A percentile compares a stretch with the other conserved stretches of the same genome.
These are phyloP conservation scores for Bubalus kerabau DNA, from an alignment of 2,113 vertebrate genomes.

Conservation along the genomic window DNA sequence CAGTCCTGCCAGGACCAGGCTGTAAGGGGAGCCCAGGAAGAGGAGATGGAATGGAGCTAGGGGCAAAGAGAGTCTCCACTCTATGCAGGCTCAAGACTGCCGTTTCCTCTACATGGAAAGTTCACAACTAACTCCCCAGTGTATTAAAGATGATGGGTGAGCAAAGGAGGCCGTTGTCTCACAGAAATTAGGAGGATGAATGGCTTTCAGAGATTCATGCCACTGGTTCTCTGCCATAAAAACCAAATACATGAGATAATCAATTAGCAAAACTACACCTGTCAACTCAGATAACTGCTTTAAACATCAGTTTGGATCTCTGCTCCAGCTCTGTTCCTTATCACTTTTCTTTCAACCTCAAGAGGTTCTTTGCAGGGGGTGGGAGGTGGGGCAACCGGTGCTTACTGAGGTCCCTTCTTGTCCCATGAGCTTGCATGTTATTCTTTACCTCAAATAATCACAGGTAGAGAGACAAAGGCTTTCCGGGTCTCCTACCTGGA, in stretches of 20 bases:
- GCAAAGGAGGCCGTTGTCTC: not conserved
- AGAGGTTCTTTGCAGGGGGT: not conserved
- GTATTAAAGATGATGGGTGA: not conserved
- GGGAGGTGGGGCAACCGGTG: rapidly evolving
- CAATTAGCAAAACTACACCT: not conserved
- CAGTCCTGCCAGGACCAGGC: not conserved
- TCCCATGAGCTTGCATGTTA: not conserved
- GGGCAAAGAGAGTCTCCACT: not conserved
- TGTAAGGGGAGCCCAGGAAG: not conserved
- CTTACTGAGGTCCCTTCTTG: not conserved
- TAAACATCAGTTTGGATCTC: not conserved
- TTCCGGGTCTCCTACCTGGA: not conserved
- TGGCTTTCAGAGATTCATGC: not conserved
- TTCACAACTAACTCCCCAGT: not conserved
- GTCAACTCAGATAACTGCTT: not conserved
- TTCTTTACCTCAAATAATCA: not conserved
- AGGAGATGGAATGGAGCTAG: not conserved
- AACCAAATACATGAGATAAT: not conserved
- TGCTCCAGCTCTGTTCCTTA: not conserved
- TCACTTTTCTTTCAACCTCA: not conserved
- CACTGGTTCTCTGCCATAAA: not conserved
- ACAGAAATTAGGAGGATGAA: not conserved
- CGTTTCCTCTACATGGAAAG: not conserved
- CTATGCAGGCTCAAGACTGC: not conserved
- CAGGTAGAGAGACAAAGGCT: not conserved